Base-by-base conservation (phyloP, 2,113 vertebrate genomes). In the Forbesichthys agassizii region DNA sequence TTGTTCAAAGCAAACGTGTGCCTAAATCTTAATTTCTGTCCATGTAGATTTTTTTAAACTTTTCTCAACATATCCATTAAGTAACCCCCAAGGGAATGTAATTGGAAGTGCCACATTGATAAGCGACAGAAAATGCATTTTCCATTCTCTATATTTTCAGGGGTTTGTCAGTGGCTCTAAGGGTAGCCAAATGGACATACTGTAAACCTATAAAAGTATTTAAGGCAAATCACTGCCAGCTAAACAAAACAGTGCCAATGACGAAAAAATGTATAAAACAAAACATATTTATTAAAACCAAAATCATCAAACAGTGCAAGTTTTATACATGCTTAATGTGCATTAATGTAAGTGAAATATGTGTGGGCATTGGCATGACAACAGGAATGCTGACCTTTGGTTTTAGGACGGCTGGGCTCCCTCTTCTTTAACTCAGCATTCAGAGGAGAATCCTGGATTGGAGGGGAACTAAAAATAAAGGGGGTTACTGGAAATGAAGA, bases 371-470 rank as follows among this genome's bases (percentile, higher is more conserved):
- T 64, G 61, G 62, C 46, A 69, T 6, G 9, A 51, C 0, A 46
- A 51, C 13, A 52, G 20, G 46, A 47, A 61, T 49, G 48, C 92
- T 88, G 79, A 96, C 95, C 90, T 75, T 78, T 59, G 49, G 70
- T 91, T 74, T 87, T 90, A 16, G 48, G 85, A 71, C 78, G 57
- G 68, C 84, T 87, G 8, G 51, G 1, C 4, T 84, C 86, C 66
- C 88, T 92, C 90, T 85, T 86, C 70, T 82, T 82, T 10, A 82
- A 61, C 51, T 88, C 63, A 63, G 80, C 80, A 55, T 71, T 84
- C 75, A 98, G 85, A 1, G 93, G 94, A 77, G 96, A 98, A 59
- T 88, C 88, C 7, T 71, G 54, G 48, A 91, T 49, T 13, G 91
- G 88, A 70, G 93, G 27, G 66, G 87, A 89, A 61, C 95, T 96